Evolutionary conservation across 2,888 invertebrate species (phyloP), one percentile per base, ranked within the genome.

Genomic region (Lutraria lutraria): DNA sequence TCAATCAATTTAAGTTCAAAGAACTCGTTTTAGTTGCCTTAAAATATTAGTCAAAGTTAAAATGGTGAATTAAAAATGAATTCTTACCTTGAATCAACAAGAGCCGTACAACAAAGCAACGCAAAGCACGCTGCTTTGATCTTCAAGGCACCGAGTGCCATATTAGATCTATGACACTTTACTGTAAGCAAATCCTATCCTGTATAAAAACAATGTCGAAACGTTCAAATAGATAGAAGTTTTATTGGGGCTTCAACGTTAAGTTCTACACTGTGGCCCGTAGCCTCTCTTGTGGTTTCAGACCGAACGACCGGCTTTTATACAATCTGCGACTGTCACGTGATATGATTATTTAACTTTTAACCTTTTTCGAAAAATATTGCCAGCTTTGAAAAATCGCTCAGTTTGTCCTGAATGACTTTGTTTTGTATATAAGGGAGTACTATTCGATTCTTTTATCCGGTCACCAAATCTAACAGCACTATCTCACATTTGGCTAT

Each of bases 1-100:
- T 43, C 8, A 43, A 43, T 43, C 43, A 43, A 2, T 2, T 43
- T 43, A 43, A 43, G 8, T 43, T 43, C 43, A 43, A 4, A 43
- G 2, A 43, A 8, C 43, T 43, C 43, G 43, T 4, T 8, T 43
- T 43, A 43, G 8, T 43, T 43, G 43, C 8, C 8, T 43, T 43
- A 43, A 2, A 82, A 34, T 53, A 76, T 25, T 54, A 6, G n/a
- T 81, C 31, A 54, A 56, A 34, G 54, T 54, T 54, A 43, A 43
- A 43, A 43, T 43, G 43, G 43, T 43, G 43, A 4, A 43, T 43
- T 43, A 16, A 52, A 81, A 43, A 52, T 63, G 10, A 0, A 56
- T 21, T 31, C 86, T 86, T 88, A 93, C 93, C 93, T 90, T 87
- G 90, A 80, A 15, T 90, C 86, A 52, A 89, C 89, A 81, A 92